Conservation (phyloP, 2,888 invertebrate species). For the Tinea trinotella region DNA sequence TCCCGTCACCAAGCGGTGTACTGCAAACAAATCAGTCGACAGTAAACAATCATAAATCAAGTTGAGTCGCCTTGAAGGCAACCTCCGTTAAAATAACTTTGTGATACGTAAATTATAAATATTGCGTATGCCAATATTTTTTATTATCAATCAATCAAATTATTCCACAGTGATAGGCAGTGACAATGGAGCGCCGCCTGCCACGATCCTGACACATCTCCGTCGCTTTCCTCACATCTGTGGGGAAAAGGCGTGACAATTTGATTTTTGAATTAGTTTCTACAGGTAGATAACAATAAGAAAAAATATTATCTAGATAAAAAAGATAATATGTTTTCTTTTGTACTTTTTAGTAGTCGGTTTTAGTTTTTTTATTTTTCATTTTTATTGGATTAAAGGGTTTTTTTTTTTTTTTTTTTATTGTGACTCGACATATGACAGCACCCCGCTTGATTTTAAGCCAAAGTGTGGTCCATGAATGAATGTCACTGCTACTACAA, state of each 20-base stretch:
- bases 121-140: neutral
- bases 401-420: no score
- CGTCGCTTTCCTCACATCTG: no score
- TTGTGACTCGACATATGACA: no score
- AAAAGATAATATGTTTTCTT: no score
- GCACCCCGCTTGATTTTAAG: no score
- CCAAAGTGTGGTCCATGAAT: no score
- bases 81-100: neutral
- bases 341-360: no score
- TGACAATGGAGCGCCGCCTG: no score
- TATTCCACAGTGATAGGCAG: neutral
- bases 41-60: conserved; percentile 20
- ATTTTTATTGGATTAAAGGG: no score
- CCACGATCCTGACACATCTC: no score
- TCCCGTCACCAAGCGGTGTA: conserved; percentile 14
- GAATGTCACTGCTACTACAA: neutral
- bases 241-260: neutral
- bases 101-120: neutral
- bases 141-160: neutral
- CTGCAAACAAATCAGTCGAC: conserved; percentile 19
- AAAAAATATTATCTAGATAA: no score
- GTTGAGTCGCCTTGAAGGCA: neutral
- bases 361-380: no score
- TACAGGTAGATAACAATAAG: neutral
- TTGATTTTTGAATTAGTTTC: neutral